Conservation (phyloP, 2,888 invertebrate species). For the Argyra leucocephala region DNA sequence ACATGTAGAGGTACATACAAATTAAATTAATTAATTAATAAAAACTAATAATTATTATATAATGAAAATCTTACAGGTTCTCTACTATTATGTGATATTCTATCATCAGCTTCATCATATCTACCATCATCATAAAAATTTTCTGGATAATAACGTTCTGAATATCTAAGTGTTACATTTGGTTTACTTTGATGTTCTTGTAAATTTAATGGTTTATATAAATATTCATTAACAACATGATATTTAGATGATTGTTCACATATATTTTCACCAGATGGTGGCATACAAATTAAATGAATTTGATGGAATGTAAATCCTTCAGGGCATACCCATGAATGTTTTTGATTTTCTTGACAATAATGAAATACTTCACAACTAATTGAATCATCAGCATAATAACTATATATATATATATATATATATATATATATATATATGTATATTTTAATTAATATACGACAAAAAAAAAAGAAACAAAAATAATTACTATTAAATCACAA, state of each 20-base stretch:
- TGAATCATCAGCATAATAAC: conserved; percentile 81
- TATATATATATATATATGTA: background rate
- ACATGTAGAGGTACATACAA: conserved; percentile 7
- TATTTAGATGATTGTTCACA: conserved; percentile 82
- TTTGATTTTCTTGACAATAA: conserved; percentile 81
- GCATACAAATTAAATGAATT: conserved; percentile 90
- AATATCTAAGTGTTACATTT: conserved; percentile 68
- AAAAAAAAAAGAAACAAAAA: no score
- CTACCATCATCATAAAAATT: conserved; percentile 59
- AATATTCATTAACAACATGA: conserved; percentile 85
- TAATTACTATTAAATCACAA: background rate
- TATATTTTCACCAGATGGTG: conserved; percentile 77
- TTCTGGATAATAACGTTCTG: conserved; percentile 74
- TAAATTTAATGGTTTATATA: conserved; percentile 78
- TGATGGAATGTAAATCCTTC: conserved; percentile 64
- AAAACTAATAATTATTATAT: no score
- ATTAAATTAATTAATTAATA: no score
- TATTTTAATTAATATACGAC: background rate
- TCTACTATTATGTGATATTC: conserved; percentile 36
- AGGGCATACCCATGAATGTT: conserved; percentile 88
- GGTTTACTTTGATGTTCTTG: conserved; percentile 73
- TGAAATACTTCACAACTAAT: conserved; percentile 87
- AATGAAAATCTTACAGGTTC: conserved; percentile 29
- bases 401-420: conserved; percentile 21
- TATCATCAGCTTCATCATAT: conserved; percentile 39